Conservation (phyloP, 2,797 vertebrate species). For the Brotula barbata region DNA sequence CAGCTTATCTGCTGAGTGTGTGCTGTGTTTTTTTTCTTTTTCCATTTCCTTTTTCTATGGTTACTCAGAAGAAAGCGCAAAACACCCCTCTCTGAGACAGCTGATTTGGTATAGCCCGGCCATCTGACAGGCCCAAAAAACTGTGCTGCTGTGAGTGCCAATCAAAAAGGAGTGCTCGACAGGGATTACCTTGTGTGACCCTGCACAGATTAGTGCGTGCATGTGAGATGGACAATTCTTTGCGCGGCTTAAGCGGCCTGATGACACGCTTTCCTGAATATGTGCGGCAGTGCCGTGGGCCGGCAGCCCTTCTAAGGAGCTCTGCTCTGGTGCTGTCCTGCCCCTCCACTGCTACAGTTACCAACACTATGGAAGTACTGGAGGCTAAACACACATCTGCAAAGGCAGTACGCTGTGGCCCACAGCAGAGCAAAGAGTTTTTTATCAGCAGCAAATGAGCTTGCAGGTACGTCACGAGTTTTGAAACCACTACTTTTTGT, state of each 20-base stretch:
- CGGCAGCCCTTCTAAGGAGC: conserved; percentile 80
- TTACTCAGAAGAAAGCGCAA: conserved; percentile 14
- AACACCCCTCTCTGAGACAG: conserved; percentile 54
- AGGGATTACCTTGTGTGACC: conserved; percentile 87
- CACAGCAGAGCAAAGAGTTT: conserved; percentile 58
- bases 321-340: conserved; percentile 73
- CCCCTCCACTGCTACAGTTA: conserved; percentile 70
- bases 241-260: conserved; percentile 85
- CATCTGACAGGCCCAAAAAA: conserved; percentile 84
- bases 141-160: conserved; percentile 81
- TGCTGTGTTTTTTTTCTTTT: conserved; percentile 28
- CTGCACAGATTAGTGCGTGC: conserved; percentile 81
- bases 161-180: conserved; percentile 77
- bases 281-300: conserved; percentile 77
- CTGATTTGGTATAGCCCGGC: conserved; percentile 76
- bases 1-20: conserved; percentile 60
- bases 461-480: conserved; percentile 80
- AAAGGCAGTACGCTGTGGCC: conserved; percentile 71
- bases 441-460: conserved; percentile 81
- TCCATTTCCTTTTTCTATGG: conserved; percentile 51
- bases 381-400: conserved; percentile 70
- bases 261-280: conserved; percentile 90
- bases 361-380: conserved; percentile 70
- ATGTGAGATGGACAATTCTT: conserved; percentile 84
- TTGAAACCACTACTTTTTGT: conserved; percentile 34